Evolutionary conservation across 2,113 vertebrate species (phyloP).

Genomic region (Myotis brandtii): DNA sequence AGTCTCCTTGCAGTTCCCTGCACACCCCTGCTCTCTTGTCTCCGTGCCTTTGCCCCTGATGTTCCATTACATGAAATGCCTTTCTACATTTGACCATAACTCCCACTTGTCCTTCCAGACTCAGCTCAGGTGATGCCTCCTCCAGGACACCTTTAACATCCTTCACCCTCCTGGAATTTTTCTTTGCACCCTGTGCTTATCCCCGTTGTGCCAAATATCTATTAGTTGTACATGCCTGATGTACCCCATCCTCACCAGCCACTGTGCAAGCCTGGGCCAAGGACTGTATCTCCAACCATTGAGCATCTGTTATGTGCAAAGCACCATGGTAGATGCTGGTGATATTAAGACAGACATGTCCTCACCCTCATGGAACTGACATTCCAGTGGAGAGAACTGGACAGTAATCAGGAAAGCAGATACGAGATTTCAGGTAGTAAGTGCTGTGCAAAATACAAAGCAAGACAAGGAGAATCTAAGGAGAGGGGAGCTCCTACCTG

Average conservation of each 20-base stretch:
- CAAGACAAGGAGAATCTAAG: not conserved
- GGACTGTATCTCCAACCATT: not conserved
- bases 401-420: not conserved
- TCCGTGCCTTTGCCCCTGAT: not conserved
- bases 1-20: not conserved
- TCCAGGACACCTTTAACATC: not conserved
- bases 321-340: not conserved
- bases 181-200: not conserved
- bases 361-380: not conserved
- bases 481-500: not conserved
- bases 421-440: not conserved
- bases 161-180: not conserved
- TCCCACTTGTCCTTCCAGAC: not conserved
- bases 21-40: not conserved
- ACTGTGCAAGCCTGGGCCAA: not conserved
- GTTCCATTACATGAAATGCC: not conserved
- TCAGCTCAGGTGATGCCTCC: not conserved
- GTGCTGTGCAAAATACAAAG: not conserved
- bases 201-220: not conserved
- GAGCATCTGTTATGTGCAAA: not conserved
- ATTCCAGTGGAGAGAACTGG: not conserved
- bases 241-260: not conserved
- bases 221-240: not conserved
- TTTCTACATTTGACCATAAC: not conserved
- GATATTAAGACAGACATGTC: not conserved